A percentile compares a stretch with the other conserved stretches of the same genome.
These are phyloP conservation scores for Metridium senile DNA, from an alignment of 92 coral and sea anemone species.

Conservation along the genomic window DNA sequence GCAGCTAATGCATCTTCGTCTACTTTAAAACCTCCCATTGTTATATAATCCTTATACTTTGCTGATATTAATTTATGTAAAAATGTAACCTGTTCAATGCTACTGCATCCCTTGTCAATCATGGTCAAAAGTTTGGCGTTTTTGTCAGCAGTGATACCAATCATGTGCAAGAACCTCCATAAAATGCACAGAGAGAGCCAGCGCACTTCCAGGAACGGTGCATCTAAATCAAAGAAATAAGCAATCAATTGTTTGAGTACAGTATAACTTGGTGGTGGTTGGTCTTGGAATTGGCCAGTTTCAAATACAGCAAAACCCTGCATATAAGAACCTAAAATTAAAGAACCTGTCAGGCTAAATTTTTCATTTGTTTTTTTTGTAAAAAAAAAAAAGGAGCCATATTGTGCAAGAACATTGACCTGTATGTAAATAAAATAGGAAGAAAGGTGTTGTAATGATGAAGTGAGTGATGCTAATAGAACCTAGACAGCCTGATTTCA, in stretches of 20 bases:
- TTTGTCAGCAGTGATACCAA: slow-evolving; percentile 29
- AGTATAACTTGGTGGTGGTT: no score
- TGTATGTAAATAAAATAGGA: no score
- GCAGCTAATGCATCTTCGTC: neutral
- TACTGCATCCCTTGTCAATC: slow-evolving; percentile 65
- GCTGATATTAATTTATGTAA: slow-evolving; percentile 32
- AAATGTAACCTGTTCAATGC: slow-evolving; percentile 43
- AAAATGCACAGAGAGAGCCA: slow-evolving; percentile 70
- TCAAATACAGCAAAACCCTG: no score
- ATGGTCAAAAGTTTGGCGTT: slow-evolving; percentile 28
- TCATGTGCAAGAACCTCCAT: slow-evolving; percentile 57
- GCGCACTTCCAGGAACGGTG: slow-evolving; percentile 64
- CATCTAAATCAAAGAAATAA: slow-evolving; percentile 32
- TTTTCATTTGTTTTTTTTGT: no score
- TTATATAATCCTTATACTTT: slow-evolving; percentile 30
- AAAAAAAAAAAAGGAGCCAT: no score
- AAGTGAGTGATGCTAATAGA: no score
- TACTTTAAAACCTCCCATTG: slow-evolving; percentile 9
- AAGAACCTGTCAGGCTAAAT: no score
- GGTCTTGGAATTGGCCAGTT: no score
- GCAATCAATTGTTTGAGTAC: neutral
- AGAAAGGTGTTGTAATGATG: no score
- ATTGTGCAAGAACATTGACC: no score
- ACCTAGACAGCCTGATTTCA: no score
- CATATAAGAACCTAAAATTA: no score